Conservation (phyloP, 2,113 vertebrate genomes). For the Cyphomyrus discorhynchus region DNA sequence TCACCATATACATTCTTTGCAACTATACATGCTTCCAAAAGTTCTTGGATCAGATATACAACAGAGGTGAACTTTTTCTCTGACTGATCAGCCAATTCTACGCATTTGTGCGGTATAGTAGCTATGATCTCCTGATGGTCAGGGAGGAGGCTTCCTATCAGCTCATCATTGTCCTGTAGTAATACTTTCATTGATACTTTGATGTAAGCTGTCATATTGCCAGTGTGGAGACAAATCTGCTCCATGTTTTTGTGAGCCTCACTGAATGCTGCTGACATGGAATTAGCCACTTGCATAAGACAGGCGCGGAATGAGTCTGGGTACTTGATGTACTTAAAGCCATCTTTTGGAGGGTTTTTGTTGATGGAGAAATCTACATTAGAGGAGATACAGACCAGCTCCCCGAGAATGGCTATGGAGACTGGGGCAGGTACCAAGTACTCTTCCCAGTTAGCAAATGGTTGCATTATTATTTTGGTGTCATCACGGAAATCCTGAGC, state of each 20-base stretch:
- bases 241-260: no score
- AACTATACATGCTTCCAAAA: not conserved
- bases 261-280: no score
- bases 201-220: no score
- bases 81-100: not conserved
- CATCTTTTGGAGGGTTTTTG: slow-evolving; percentile 21
- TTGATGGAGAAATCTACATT: slow-evolving; percentile 39
- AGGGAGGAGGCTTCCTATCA: no score
- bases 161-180: no score
- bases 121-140: no score
- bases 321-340: slow-evolving; percentile 33
- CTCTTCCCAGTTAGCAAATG: slow-evolving; percentile 44
- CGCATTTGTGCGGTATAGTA: no score
- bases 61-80: not conserved
- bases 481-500: slow-evolving; percentile 31
- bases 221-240: no score
- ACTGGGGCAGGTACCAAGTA: slow-evolving; percentile 38
- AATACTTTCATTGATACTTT: no score
- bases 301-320: slow-evolving; percentile 16
- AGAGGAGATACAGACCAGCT: slow-evolving; percentile 35
- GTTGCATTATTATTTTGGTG: slow-evolving; percentile 36
- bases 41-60: not conserved
- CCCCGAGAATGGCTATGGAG: slow-evolving; percentile 39
- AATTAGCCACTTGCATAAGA: slow-evolving; percentile 36
- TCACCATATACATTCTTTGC: not conserved